These are phyloP conservation scores for Tenthredo scrophulariae DNA, from an alignment of 2,888 invertebrate genomes.

Conservation along the genomic window DNA sequence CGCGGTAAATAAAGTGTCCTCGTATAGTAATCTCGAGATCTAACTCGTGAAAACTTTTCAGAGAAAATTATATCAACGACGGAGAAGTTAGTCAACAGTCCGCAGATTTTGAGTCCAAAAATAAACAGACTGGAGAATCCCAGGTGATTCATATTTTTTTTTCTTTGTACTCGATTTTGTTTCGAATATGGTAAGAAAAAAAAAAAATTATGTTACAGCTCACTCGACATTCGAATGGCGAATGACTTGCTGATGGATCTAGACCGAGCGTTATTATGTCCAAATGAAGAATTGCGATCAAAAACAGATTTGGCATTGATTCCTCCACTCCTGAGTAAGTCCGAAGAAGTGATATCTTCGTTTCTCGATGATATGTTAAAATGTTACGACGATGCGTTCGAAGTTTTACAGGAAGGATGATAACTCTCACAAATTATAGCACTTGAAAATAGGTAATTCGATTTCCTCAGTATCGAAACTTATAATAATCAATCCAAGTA, in stretches of 20 bases:
- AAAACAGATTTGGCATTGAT: conserved; percentile 67
- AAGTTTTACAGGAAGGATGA: conserved; percentile 64
- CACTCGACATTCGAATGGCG: conserved; percentile 68
- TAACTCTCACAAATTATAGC: not conserved
- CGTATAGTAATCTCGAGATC: not conserved
- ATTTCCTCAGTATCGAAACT: too few species aligned
- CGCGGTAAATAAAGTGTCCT: not conserved
- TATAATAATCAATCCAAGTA: not conserved
- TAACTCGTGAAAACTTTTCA: conserved; percentile 51
- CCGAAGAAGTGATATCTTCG: conserved; percentile 55
- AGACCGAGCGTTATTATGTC: conserved; percentile 70
- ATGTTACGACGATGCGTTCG: conserved; percentile 68
- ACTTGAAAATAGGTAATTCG: not conserved
- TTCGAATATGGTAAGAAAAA: not conserved
- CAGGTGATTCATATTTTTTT: conserved; percentile 57
- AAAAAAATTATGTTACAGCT: conserved; percentile 61
- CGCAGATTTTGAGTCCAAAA: conserved; percentile 65
- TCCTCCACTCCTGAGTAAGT: conserved; percentile 58
- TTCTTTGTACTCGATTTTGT: not conserved
- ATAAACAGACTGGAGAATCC: conserved; percentile 61
- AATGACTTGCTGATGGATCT: conserved; percentile 72
- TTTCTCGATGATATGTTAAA: conserved; percentile 64
- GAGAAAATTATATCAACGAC: conserved; percentile 60
- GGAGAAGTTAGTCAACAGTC: conserved; percentile 56
- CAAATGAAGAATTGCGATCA: conserved; percentile 64